These are phyloP conservation scores for Eucriotettix oculatus DNA, from an alignment of 2,888 invertebrate species.

Conservation along the genomic window DNA sequence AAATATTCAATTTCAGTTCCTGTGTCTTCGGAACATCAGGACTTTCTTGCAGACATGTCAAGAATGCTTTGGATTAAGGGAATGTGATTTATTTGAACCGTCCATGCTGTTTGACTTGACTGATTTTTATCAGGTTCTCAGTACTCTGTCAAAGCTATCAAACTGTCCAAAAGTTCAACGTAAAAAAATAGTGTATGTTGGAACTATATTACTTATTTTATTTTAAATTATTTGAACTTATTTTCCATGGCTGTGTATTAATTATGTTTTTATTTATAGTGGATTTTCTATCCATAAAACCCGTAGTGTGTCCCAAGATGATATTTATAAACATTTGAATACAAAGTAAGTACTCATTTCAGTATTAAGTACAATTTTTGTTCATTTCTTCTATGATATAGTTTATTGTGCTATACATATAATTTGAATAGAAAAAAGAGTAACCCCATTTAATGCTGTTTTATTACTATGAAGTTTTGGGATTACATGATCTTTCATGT, in stretches of 20 bases:
- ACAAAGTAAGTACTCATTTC: conserved; percentile 46
- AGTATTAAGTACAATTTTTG: too few relatives aligned
- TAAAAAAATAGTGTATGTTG: conserved; percentile 57
- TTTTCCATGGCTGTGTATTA: neutral
- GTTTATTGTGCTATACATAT: too few relatives aligned
- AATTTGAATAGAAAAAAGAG: too few relatives aligned
- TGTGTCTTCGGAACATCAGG: conserved; percentile 89
- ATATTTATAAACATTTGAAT: conserved; percentile 62
- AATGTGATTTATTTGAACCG: conserved; percentile 82
- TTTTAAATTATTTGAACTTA: neutral
- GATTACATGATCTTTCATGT: too few relatives aligned
- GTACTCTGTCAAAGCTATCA: conserved; percentile 78
- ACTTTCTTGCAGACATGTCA: conserved; percentile 80
- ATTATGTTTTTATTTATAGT: conserved; percentile 33
- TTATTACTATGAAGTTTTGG: too few relatives aligned
- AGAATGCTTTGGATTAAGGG: conserved; percentile 64
- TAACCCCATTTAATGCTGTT: too few relatives aligned
- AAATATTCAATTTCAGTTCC: conserved; percentile 50
- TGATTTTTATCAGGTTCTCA: conserved; percentile 85
- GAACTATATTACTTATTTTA: neutral
- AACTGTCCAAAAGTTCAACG: conserved; percentile 53
- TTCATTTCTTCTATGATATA: too few relatives aligned
- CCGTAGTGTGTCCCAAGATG: conserved; percentile 63
- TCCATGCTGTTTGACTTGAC: conserved; percentile 90
- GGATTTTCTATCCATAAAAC: conserved; percentile 61